Percentiles rank a stretch among this genome's conserved stretches.
These are phyloP conservation scores for Dasysyrphus tricinctus DNA, from an alignment of 2,888 invertebrate genomes.

Conservation along the genomic window DNA sequence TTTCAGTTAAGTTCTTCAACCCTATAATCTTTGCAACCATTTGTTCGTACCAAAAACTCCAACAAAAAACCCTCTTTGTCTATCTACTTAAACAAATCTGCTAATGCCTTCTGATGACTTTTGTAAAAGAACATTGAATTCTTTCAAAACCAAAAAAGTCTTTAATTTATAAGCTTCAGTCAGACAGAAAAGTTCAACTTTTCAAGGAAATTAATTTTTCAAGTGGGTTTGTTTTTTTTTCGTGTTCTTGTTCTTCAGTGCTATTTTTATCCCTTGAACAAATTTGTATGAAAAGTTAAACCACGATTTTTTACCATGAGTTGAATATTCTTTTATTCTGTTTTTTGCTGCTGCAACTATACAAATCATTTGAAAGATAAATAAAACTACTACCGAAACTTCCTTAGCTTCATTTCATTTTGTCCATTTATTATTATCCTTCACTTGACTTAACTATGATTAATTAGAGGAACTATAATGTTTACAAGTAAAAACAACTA, in stretches of 20 bases:
- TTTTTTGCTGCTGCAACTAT: conserved; percentile 2
- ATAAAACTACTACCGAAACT: background rate
- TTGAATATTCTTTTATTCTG: background rate
- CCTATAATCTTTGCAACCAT: background rate
- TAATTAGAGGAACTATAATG: conserved; percentile 34
- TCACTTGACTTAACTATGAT: conserved; percentile 7
- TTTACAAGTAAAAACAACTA: background rate
- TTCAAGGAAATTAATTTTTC: background rate
- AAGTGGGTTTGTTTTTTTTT: background rate
- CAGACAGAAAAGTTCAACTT: conserved; percentile 20
- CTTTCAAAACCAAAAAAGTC: conserved; percentile 5
- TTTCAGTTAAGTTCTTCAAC: background rate
- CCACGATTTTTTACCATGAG: background rate
- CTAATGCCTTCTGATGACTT: conserved; percentile 2
- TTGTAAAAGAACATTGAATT: conserved; percentile 16
- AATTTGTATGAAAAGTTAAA: background rate
- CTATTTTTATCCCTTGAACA: background rate
- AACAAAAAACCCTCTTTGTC: background rate
- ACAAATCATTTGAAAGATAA: background rate
- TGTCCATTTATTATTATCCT: background rate
- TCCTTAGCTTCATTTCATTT: background rate
- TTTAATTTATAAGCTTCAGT: conserved; percentile 18
- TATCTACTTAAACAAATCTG: background rate
- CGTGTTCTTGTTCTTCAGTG: background rate
- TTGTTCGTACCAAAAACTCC: background rate